These are phyloP conservation scores for Eupeodes corollae DNA, from an alignment of 1,140 invertebrate genomes.

Conservation along the genomic window DNA sequence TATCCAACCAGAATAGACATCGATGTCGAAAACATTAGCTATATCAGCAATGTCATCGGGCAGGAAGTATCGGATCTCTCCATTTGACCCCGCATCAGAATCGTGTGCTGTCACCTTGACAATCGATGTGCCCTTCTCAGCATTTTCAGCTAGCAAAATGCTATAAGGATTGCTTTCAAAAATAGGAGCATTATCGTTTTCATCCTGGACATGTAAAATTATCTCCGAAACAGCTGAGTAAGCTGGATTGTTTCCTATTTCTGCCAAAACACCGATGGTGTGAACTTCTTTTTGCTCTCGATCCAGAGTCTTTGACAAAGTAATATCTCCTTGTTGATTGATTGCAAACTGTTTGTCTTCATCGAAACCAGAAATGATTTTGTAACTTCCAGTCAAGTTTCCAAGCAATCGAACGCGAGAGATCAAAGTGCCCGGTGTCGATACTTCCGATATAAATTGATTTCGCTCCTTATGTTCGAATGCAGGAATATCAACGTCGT, in stretches of 20 bases:
- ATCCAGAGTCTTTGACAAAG: slow-evolving; percentile 59
- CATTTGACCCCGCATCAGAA: slow-evolving; percentile 68
- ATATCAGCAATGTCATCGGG: slow-evolving; percentile 46
- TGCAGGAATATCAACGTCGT: slow-evolving; percentile 55
- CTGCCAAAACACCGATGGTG: slow-evolving; percentile 66
- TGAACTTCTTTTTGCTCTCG: slow-evolving; percentile 62
- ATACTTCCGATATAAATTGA: slow-evolving; percentile 70
- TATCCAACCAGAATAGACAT: slow-evolving; percentile 77
- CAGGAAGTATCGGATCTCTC: slow-evolving; percentile 71
- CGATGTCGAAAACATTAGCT: slow-evolving; percentile 67
- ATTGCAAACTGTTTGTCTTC: slow-evolving; percentile 61
- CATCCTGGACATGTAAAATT: slow-evolving; percentile 69
- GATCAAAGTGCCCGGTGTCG: slow-evolving; percentile 53
- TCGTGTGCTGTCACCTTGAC: slow-evolving; percentile 48
- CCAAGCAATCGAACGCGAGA: slow-evolving; percentile 47
- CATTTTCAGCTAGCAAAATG: slow-evolving; percentile 68
- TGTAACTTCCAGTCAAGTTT: slow-evolving; percentile 49
- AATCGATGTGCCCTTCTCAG: slow-evolving; percentile 62
- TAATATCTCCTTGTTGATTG: slow-evolving; percentile 60
- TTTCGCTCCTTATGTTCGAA: slow-evolving; percentile 60
- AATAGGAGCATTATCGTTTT: slow-evolving; percentile 79
- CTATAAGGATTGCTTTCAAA: slow-evolving; percentile 77
- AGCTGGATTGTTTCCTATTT: slow-evolving; percentile 63
- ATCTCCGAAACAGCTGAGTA: slow-evolving; percentile 63
- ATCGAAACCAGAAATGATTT: slow-evolving; percentile 52